Percentiles rank a stretch among this genome's conserved stretches.
These are phyloP conservation scores for Dysidea cf. avara DNA, from an alignment of 37 sponge, comb jelly and placozoan species.

Conservation along the genomic window DNA sequence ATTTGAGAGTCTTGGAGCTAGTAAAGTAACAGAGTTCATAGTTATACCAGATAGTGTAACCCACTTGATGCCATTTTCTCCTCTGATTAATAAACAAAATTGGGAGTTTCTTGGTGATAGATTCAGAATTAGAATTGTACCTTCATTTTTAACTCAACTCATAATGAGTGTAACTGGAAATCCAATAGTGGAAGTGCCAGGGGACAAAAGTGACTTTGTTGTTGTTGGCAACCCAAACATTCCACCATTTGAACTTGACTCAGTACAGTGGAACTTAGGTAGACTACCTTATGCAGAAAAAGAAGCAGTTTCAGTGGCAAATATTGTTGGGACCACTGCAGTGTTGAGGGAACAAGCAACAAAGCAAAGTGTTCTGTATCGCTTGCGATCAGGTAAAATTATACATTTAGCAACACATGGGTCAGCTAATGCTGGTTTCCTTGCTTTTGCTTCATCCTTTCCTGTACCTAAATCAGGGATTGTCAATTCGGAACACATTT, in stretches of 20 bases:
- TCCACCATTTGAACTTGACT: slow-evolving; percentile 40
- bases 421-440: slow-evolving; percentile 52
- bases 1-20: too few relatives aligned
- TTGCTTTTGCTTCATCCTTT: slow-evolving; percentile 46
- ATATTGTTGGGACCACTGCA: too few relatives aligned
- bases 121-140: slow-evolving; percentile 39
- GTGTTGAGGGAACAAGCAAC: too few relatives aligned
- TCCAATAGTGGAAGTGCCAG: slow-evolving; percentile 26
- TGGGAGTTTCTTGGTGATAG: too few relatives aligned
- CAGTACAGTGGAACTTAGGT: too few relatives aligned
- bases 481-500: too few relatives aligned
- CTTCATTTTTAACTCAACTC: slow-evolving; percentile 57
- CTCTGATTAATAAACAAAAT: too few relatives aligned
- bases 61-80: slow-evolving; percentile 56
- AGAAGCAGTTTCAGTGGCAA: too few relatives aligned
- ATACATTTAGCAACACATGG: slow-evolving; percentile 74
- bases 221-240: slow-evolving; percentile 71
- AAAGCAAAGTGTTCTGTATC: slow-evolving; percentile 29
- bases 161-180: slow-evolving; percentile 22
- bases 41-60: slow-evolving; percentile 63
- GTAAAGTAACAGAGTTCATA: too few relatives aligned
- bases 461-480: too few relatives aligned
- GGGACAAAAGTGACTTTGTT: slow-evolving; percentile 42
- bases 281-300: too few relatives aligned
- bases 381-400: slow-evolving; percentile 39